phyloP scores from a whole-genome alignment of 2,113 vertebrate genomes.

The Strigops habroptila region DNA sequence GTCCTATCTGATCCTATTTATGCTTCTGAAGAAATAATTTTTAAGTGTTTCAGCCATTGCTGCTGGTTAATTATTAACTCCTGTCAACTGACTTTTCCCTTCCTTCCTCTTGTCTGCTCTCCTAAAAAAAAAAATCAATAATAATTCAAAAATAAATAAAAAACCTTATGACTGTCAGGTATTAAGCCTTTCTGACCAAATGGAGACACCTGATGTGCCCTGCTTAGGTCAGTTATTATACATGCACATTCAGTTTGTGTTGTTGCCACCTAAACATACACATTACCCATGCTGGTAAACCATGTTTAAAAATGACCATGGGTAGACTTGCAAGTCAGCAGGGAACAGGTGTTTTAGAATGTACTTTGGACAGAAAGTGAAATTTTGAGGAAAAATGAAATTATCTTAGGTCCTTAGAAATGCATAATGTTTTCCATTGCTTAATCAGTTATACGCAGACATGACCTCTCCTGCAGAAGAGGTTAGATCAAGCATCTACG shows the following conservation, averaged over 20 bases:
- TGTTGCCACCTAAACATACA: background rate
- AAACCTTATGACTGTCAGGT: background rate
- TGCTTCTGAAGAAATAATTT: background rate
- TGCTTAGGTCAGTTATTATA: background rate
- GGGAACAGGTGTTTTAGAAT: background rate
- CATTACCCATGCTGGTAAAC: accelerated
- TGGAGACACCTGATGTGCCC: background rate
- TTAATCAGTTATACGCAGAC: background rate
- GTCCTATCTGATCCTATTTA: background rate
- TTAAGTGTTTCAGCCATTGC: background rate
- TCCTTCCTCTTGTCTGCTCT: background rate
- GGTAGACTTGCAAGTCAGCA: background rate
- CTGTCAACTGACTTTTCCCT: background rate
- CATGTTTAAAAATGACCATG: background rate
- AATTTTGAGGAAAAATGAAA: background rate
- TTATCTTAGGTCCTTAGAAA: background rate
- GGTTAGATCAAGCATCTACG: background rate
- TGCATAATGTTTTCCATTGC: background rate
- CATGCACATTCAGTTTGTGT: background rate
- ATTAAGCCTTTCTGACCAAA: background rate
- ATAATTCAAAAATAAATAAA: background rate
- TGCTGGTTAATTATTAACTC: background rate
- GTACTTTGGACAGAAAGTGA: background rate
- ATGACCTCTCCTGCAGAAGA: background rate
- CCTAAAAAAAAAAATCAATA: background rate